phyloP scores from a whole-genome alignment of 2,797 vertebrate species.

The Siniperca undulata region DNA sequence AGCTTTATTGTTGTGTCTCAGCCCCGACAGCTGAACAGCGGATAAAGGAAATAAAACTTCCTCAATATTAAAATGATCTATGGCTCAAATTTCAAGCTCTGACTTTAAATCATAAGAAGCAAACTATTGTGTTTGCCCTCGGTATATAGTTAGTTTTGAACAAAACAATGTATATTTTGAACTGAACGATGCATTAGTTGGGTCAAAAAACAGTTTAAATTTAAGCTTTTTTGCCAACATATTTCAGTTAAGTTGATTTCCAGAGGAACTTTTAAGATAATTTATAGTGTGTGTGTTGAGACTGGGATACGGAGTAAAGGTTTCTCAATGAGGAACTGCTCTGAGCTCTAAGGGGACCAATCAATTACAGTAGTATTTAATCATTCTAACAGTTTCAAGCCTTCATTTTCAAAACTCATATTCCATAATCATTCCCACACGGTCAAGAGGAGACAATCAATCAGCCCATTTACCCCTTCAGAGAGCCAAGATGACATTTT shows the following conservation, averaged over 20 bases:
- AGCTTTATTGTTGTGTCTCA: slow-evolving; percentile 29
- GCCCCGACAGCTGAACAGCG: slow-evolving; percentile 22
- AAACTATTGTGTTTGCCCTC: slow-evolving; percentile 12
- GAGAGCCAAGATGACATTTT: slow-evolving; percentile 24
- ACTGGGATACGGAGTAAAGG: background rate
- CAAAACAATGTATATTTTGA: background rate
- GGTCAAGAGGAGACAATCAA: slow-evolving; percentile 26
- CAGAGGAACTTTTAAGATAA: slow-evolving; percentile 5
- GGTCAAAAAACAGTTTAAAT: slow-evolving; percentile 12
- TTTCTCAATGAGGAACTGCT: background rate
- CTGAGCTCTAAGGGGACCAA: background rate
- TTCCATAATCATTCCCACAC: slow-evolving; percentile 20
- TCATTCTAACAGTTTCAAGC: slow-evolving; percentile 28
- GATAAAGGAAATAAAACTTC: slow-evolving; percentile 38
- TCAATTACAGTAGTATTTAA: slow-evolving; percentile 21
- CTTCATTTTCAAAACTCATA: slow-evolving; percentile 27
- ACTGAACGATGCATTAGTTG: background rate
- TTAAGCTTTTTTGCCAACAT: background rate
- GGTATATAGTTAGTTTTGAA: slow-evolving; percentile 2
- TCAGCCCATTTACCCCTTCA: slow-evolving; percentile 26
- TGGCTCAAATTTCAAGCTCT: slow-evolving; percentile 18
- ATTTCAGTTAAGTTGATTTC: slow-evolving; percentile 21
- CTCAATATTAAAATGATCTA: slow-evolving; percentile 36
- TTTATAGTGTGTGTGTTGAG: slow-evolving; percentile 19
- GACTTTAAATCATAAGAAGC: slow-evolving; percentile 25